Percentiles rank a stretch among this genome's conserved stretches.
These are phyloP conservation scores for Mormyrops boulengeri DNA, from an alignment of 2,797 vertebrate genomes.

Conservation along the genomic window DNA sequence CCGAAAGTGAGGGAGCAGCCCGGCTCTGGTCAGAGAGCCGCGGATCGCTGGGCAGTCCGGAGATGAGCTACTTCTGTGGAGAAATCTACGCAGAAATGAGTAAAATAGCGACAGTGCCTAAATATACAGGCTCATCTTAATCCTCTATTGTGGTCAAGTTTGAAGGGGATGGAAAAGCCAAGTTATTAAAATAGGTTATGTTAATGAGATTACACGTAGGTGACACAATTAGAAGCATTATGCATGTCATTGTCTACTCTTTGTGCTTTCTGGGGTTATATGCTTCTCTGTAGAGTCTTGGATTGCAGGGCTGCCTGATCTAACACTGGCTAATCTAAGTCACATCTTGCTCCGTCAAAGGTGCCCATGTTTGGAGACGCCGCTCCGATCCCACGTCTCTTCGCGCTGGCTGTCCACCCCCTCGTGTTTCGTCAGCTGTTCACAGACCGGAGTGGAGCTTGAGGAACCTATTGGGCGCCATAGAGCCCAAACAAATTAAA, in stretches of 20 bases:
- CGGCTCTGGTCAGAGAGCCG: not conserved
- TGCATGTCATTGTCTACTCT: not conserved
- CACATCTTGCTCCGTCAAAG: not conserved
- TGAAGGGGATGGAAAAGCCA: not conserved
- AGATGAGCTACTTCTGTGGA: not conserved
- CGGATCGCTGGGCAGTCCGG: not conserved
- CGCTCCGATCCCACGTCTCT: not conserved
- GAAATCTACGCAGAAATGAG: not conserved
- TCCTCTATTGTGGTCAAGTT: not conserved
- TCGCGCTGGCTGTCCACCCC: not conserved
- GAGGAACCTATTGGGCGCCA: not conserved
- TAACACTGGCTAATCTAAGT: not conserved
- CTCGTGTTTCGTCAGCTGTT: not conserved
- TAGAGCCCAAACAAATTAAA: not conserved
- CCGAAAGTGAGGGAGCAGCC: not conserved
- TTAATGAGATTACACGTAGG: not conserved
- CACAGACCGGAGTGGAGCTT: not conserved
- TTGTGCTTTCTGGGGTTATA: not conserved
- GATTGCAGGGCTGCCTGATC: not conserved
- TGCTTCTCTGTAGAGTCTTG: not conserved
- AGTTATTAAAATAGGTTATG: not conserved
- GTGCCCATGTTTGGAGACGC: not conserved
- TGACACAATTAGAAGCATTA: not conserved
- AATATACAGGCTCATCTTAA: not conserved
- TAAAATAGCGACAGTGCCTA: not conserved